phyloP scores from a whole-genome alignment of 92 coral and sea anemone genomes.

The Chrysogorgia sp. region DNA sequence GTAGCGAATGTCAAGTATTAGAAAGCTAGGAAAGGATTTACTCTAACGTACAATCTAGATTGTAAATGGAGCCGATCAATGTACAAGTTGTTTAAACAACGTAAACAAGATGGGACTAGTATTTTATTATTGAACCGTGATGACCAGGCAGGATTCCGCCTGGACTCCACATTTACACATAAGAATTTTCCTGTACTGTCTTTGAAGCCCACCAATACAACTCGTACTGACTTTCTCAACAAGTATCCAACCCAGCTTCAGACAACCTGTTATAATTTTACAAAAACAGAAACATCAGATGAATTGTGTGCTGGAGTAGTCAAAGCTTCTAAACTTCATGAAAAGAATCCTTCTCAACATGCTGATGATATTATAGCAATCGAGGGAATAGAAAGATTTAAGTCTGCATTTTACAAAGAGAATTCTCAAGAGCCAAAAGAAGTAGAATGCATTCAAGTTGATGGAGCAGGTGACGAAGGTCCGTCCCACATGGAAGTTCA shows the following conservation, averaged over 20 bases:
- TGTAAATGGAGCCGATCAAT: conserved; percentile 49
- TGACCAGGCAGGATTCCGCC: conserved; percentile 56
- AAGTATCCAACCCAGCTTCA: conserved; percentile 57
- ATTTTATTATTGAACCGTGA: conserved; percentile 50
- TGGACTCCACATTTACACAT: conserved; percentile 60
- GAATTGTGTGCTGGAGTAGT: conserved; percentile 43
- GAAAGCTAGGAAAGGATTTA: conserved; percentile 55
- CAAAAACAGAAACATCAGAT: conserved; percentile 39
- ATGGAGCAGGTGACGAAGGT: conserved; percentile 56
- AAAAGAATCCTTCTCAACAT: conserved; percentile 49
- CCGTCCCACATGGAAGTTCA: conserved; percentile 50
- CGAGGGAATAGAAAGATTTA: neutral
- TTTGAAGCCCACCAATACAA: conserved; percentile 43
- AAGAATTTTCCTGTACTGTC: conserved; percentile 49
- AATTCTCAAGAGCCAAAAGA: conserved; percentile 13
- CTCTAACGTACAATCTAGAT: conserved; percentile 59
- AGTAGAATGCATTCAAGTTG: conserved; percentile 39
- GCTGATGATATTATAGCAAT: conserved; percentile 19
- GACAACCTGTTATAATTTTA: conserved; percentile 35
- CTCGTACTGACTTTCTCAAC: conserved; percentile 55
- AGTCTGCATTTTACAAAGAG: neutral
- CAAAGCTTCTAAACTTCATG: conserved; percentile 31
- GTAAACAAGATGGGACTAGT: conserved; percentile 43
- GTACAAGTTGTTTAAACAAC: conserved; percentile 45
- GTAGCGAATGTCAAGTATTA: conserved; percentile 56